Base-by-base conservation (phyloP, 2,797 vertebrate genomes). In the Cyclura pinguis region DNA sequence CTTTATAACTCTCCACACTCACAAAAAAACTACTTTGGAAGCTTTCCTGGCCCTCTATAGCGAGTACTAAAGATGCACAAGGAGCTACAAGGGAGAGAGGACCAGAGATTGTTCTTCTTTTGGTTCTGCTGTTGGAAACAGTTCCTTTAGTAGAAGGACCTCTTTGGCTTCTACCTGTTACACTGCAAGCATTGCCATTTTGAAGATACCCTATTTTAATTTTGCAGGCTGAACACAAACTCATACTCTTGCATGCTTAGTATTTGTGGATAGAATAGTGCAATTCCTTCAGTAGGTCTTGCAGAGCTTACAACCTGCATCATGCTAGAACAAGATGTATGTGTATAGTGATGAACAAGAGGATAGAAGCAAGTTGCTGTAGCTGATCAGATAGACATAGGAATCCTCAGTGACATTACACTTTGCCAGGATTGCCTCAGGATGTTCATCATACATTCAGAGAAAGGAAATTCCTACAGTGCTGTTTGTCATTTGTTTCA, bases 381-480 rank as follows among this genome's bases (percentile, higher is more conserved):
- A 57, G 18, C 78, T 91, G 27, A 0, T 88, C 89, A 86, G n/a
- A 81, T 89, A 95, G 62, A 80, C 52, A 72, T 88, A 52, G 74
- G 88, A 93, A 82, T 24, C 9, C 12, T 81, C 52, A 52, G 22
- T 91, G 86, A 92, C 93, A 94, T 57, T 35, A 69, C 24, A n/a
- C 29, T 62, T 81, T 86, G 55, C 77, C 78, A 18, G n/a, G 29
- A 85, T 67, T 27, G 32, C 86, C 42, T 89, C 22, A 27, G 69
- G 87, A 2, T 57, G 2, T 76, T 10, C 87, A 91, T 88, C 94
- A n/a, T 80, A 42, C 69, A 47, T 86, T 88, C 55, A 88, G 77
- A 72, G 91, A 27, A 84, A 86, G 78, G 89, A 80, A 90, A 90
- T 90, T 86, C 89, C 47, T 13, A 4, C 84, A 18, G 55, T 50